These are phyloP conservation scores for Plodia interpunctella DNA, from an alignment of 1,140 invertebrate species.

Conservation along the genomic window DNA sequence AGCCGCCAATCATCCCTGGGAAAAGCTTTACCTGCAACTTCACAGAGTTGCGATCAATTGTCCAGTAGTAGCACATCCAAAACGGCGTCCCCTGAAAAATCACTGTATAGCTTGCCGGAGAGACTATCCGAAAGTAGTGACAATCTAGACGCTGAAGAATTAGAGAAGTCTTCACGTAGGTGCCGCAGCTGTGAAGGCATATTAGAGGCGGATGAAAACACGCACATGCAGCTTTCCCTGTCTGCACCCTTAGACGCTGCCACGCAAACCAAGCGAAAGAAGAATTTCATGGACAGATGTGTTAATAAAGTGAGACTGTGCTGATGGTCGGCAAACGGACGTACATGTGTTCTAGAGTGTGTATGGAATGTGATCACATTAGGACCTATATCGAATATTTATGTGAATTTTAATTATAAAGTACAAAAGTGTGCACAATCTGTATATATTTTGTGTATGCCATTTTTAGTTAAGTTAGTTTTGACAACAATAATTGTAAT, in stretches of 20 bases:
- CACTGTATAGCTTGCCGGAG: conserved; percentile 56
- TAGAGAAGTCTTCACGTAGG: conserved; percentile 47
- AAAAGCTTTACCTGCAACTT: conserved; percentile 48
- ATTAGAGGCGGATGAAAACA: conserved; percentile 58
- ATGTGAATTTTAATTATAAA: conserved; percentile 68
- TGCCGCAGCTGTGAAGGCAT: conserved; percentile 71
- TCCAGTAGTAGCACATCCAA: conserved; percentile 52
- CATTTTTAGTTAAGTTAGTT: conserved; percentile 44
- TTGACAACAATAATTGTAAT: conserved; percentile 41
- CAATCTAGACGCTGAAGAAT: conserved; percentile 43
- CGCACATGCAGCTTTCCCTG: conserved; percentile 56
- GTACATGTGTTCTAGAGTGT: conserved; percentile 48
- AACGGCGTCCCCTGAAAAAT: conserved; percentile 56
- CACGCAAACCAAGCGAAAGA: conserved; percentile 79
- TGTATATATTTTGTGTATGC: conserved; percentile 71
- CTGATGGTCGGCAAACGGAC: conserved; percentile 49
- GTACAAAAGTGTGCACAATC: conserved; percentile 71
- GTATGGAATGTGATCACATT: conserved; percentile 48
- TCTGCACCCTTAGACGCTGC: conserved; percentile 61
- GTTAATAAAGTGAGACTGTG: conserved; percentile 86
- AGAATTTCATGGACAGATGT: conserved; percentile 87
- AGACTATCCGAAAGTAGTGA: conserved; percentile 63
- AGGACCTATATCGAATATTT: conserved; percentile 60
- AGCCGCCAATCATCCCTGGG: conserved; percentile 62
- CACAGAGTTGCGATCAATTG: conserved; percentile 83